Evolutionary conservation across 2,797 vertebrate genomes (phyloP).

Genomic region (Anguilla pacifica): DNA sequence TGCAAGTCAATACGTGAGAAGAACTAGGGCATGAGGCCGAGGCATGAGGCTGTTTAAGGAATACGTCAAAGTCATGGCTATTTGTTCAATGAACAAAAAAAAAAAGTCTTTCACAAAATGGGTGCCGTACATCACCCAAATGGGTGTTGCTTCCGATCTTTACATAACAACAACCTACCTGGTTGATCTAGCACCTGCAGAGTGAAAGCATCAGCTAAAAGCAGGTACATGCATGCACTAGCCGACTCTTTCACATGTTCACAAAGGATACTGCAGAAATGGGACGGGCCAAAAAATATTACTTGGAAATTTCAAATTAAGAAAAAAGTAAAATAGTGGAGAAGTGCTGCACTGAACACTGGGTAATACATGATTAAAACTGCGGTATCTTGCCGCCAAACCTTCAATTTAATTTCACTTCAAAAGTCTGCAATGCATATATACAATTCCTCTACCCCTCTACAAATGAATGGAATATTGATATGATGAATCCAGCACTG

Average conservation of each 20-base stretch:
- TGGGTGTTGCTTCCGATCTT: too few species aligned
- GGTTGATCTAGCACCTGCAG: too few species aligned
- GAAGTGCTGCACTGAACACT: too few species aligned
- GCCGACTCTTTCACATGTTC: too few species aligned
- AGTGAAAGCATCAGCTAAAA: too few species aligned
- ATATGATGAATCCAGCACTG: not conserved
- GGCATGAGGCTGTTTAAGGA: too few species aligned
- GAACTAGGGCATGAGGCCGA: not conserved
- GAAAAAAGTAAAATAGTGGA: not conserved
- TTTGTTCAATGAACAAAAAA: too few species aligned
- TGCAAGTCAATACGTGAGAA: not conserved
- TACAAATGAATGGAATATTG: not conserved
- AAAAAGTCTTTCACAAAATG: too few species aligned
- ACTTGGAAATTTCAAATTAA: not conserved
- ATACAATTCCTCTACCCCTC: not conserved
- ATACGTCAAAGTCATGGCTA: too few species aligned
- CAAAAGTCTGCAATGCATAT: not conserved
- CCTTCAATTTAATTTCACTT: not conserved
- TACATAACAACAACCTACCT: too few species aligned
- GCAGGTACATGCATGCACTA: too few species aligned
- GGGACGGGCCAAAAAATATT: not conserved
- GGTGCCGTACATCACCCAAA: too few species aligned
- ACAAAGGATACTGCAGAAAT: not conserved
- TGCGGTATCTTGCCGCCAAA: not conserved
- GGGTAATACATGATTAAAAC: not conserved